A percentile compares a stretch with the other conserved stretches of the same genome.
Evolutionary conservation across 2,113 vertebrate genomes (phyloP).

Genomic region (Melanostigma gelatinosum): DNA sequence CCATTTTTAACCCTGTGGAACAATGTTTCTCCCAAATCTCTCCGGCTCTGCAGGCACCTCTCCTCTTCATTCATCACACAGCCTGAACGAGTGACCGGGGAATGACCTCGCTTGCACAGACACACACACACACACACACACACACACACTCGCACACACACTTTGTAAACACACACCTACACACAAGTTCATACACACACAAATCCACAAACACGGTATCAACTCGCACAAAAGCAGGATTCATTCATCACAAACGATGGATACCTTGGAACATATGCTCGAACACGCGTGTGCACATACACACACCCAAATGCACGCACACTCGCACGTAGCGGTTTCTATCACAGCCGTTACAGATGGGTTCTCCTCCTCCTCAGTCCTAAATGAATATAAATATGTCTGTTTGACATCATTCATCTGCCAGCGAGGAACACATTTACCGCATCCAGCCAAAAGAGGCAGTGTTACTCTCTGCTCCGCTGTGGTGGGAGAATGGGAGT

Average conservation of each 20-base stretch:
- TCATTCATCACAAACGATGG: constrained; percentile 80
- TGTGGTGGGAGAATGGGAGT: constrained; percentile 36
- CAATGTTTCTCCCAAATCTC: constrained; percentile 82
- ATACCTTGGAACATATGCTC: constrained; percentile 77
- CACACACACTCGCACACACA: constrained; percentile 39
- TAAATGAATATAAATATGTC: constrained; percentile 85
- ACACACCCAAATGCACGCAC: constrained; percentile 35
- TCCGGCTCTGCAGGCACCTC: constrained; percentile 77
- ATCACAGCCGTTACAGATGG: constrained; percentile 84
- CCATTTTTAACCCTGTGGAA: constrained; percentile 79
- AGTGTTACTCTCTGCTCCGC: constrained; percentile 69
- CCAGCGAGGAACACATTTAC: constrained; percentile 67
- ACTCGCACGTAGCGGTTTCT: constrained; percentile 63
- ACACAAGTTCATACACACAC: constrained; percentile 34
- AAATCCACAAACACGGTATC: constrained; percentile 68
- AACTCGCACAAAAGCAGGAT: constrained; percentile 74
- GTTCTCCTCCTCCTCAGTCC: constrained; percentile 80
- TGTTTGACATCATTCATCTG: constrained; percentile 84
- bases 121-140: constrained; percentile 43
- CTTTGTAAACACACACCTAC: constrained; percentile 24
- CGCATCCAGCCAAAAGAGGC: constrained; percentile 70
- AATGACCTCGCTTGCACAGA: constrained; percentile 73
- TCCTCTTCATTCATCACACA: constrained; percentile 82
- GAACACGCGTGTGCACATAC: constrained; percentile 49
- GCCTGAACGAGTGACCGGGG: constrained; percentile 81